phyloP scores from a whole-genome alignment of 1,140 invertebrate genomes.

The Zaprionus nigranus region DNA sequence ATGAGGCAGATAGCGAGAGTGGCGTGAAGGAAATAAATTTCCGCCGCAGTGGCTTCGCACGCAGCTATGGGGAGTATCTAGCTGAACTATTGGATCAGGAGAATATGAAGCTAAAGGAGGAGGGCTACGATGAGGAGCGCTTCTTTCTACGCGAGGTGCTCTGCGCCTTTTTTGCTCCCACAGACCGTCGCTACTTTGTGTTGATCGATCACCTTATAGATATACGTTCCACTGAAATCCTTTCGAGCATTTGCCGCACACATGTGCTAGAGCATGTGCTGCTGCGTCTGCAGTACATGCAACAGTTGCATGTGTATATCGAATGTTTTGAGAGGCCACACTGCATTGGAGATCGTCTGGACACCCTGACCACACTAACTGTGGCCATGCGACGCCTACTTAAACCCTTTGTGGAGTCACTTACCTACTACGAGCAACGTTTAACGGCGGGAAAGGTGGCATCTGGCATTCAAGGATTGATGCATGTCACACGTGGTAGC shows the following conservation, averaged over 20 bases:
- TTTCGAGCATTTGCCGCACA: background rate
- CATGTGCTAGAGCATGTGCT: constrained; percentile 5
- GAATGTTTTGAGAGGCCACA: background rate
- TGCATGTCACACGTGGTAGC: background rate
- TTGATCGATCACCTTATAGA: background rate
- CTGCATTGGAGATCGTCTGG: background rate
- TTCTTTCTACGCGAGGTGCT: constrained; percentile 33
- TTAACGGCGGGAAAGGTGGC: background rate
- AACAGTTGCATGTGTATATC: constrained; percentile 25
- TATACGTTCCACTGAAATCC: background rate
- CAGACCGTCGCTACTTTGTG: constrained; percentile 14
- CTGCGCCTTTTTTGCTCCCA: constrained; percentile 29
- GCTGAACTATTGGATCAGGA: background rate
- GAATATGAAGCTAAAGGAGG: background rate
- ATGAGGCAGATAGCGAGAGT: background rate
- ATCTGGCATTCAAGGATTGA: background rate
- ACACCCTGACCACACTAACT: constrained; percentile 12
- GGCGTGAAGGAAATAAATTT: background rate
- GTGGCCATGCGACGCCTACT: constrained; percentile 29
- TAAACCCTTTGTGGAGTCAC: constrained; percentile 41
- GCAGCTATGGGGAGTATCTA: background rate
- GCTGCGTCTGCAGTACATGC: constrained; percentile 29
- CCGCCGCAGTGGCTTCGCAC: background rate
- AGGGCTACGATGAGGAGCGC: constrained; percentile 6
- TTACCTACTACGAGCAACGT: constrained; percentile 26